A percentile compares a stretch with the other conserved stretches of the same genome.
Conservation (phyloP, 2,797 vertebrate species). For the Mareca penelope region DNA sequence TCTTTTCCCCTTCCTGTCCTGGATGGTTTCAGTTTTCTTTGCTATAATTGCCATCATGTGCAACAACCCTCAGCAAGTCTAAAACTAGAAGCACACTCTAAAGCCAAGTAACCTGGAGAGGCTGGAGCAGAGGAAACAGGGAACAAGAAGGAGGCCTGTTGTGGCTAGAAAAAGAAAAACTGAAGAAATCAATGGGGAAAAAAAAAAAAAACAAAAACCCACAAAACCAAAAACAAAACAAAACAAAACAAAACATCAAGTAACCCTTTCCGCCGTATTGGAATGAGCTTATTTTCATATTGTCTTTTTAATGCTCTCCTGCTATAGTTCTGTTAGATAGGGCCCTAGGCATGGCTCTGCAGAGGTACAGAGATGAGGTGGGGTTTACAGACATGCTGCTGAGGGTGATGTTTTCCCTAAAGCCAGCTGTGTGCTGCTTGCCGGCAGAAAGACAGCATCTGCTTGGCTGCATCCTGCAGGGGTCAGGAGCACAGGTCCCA, state of each 20-base stretch:
- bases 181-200: background rate
- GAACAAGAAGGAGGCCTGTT: background rate
- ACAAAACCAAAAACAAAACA: no score
- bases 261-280: fast-evolving
- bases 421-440: background rate
- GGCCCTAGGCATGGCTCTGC: background rate
- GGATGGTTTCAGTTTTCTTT: background rate
- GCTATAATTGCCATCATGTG: background rate
- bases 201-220: background rate
- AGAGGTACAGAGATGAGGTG: background rate
- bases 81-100: background rate
- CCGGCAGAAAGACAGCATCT: background rate
- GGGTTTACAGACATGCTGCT: background rate
- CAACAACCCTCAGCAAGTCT: background rate
- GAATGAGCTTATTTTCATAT: background rate
- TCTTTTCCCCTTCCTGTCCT: background rate
- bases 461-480: background rate
- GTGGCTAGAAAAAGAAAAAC: background rate
- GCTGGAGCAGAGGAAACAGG: background rate
- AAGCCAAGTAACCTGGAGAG: background rate
- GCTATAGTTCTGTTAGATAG: background rate
- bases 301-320: background rate
- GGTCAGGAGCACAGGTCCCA: background rate
- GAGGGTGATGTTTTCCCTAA: background rate
- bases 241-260: background rate